phyloP scores from a whole-genome alignment of 2,797 vertebrate species.

The Alectoris magna region DNA sequence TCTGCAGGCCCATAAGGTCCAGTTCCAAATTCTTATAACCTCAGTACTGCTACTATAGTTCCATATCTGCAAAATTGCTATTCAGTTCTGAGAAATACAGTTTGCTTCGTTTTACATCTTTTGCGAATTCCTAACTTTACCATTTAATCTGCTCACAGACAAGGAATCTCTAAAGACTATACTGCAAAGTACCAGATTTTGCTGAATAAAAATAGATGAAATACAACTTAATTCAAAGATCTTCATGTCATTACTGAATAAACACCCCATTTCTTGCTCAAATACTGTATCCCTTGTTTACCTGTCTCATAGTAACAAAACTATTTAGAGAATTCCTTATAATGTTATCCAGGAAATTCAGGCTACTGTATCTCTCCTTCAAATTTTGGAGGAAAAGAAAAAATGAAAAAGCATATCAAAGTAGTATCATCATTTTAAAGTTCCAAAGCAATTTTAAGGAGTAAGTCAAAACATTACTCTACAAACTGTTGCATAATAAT shows the following conservation, averaged over 20 bases:
- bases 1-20: neutral
- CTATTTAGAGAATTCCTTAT: neutral
- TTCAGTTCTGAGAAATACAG: neutral
- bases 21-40: neutral
- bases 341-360: neutral
- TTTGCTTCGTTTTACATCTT: neutral
- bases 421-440: neutral
- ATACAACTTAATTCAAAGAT: neutral
- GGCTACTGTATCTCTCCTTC: neutral
- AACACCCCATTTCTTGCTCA: neutral
- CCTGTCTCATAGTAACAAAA: neutral
- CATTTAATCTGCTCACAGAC: constrained; percentile 1
- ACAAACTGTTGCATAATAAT: constrained; percentile 44
- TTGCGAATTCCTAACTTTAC: neutral
- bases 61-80: neutral
- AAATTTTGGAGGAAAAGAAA: neutral
- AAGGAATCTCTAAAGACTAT: neutral
- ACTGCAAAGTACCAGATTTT: neutral
- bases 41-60: neutral
- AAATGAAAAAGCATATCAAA: neutral
- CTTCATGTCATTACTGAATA: constrained; percentile 1
- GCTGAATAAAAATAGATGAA: constrained; percentile 11
- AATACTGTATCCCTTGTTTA: neutral
- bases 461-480: constrained; percentile 49
- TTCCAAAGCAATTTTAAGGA: constrained; percentile 25